These are phyloP conservation scores for Hetaerina americana DNA, from an alignment of 1,140 invertebrate genomes.

Conservation along the genomic window DNA sequence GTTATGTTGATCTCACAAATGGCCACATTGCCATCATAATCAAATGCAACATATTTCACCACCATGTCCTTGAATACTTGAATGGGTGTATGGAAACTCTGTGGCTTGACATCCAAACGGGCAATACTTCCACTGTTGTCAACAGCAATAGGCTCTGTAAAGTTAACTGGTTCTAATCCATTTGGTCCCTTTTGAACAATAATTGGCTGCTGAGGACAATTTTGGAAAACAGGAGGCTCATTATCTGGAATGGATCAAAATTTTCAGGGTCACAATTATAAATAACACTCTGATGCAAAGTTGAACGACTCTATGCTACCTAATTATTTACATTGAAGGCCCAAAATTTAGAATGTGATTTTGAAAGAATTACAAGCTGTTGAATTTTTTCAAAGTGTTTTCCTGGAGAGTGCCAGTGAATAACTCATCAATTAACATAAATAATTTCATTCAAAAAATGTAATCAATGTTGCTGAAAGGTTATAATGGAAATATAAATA, in stretches of 20 bases:
- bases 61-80: slow-evolving; percentile 82
- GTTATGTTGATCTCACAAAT: slow-evolving; percentile 94
- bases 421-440: too few relatives aligned
- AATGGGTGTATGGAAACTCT: slow-evolving; percentile 78
- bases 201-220: slow-evolving; percentile 85
- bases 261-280: too few relatives aligned
- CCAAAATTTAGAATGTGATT: too few relatives aligned
- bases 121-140: slow-evolving; percentile 93
- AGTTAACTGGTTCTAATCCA: slow-evolving; percentile 79
- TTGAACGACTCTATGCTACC: too few relatives aligned
- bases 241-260: slow-evolving; percentile 50
- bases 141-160: slow-evolving; percentile 78
- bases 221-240: slow-evolving; percentile 90
- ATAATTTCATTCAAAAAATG: too few relatives aligned
- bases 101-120: slow-evolving; percentile 77
- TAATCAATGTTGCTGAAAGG: too few relatives aligned
- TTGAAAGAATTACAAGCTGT: too few relatives aligned
- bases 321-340: too few relatives aligned
- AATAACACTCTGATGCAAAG: too few relatives aligned
- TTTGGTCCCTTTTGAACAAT: slow-evolving; percentile 75
- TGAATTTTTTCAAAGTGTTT: too few relatives aligned
- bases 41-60: slow-evolving; percentile 89
- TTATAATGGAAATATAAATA: too few relatives aligned
- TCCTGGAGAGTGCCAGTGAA: too few relatives aligned
- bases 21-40: slow-evolving; percentile 93